Percentiles rank a stretch among this genome's conserved stretches.
phyloP scores from a whole-genome alignment of 2,888 invertebrate species.

The Deilephila elpenor region DNA sequence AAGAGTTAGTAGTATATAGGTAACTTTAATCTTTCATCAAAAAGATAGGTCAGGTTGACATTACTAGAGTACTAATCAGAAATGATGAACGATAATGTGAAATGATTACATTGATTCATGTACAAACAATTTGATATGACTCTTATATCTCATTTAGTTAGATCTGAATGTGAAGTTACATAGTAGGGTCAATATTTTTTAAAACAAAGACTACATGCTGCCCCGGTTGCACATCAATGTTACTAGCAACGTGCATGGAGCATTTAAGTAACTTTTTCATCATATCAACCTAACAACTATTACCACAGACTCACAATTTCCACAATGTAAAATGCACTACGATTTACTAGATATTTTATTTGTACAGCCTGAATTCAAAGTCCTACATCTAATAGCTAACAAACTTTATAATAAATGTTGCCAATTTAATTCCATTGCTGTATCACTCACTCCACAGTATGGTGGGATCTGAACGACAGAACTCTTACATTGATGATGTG shows the following conservation, averaged over 20 bases:
- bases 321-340: constrained; percentile 82
- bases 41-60: constrained; percentile 33
- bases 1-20: constrained; percentile 39
- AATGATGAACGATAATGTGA: constrained; percentile 43
- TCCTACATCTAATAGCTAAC: constrained; percentile 81
- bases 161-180: constrained; percentile 29
- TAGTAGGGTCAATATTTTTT: constrained; percentile 27
- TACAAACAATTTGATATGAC: constrained; percentile 65
- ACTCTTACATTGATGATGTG: constrained; percentile 47
- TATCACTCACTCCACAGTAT: constrained; percentile 55
- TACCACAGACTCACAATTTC: constrained; percentile 74
- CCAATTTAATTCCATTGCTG: constrained; percentile 57
- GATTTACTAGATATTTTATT: constrained; percentile 77
- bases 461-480: constrained; percentile 51
- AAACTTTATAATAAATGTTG: constrained; percentile 73
- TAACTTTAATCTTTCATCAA: constrained; percentile 31
- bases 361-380: constrained; percentile 82
- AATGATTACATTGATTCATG: constrained; percentile 49
- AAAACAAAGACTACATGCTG: constrained; percentile 36
- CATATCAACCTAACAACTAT: constrained; percentile 72
- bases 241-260: constrained; percentile 59
- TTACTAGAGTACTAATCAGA: constrained; percentile 34
- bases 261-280: constrained; percentile 62
- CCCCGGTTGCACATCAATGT: constrained; percentile 33
- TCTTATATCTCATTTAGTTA: constrained; percentile 37